Evolutionary conservation across 2,888 invertebrate genomes (phyloP), one percentile per base, ranked within the genome.

Genomic region (Lithophane socia): DNA sequence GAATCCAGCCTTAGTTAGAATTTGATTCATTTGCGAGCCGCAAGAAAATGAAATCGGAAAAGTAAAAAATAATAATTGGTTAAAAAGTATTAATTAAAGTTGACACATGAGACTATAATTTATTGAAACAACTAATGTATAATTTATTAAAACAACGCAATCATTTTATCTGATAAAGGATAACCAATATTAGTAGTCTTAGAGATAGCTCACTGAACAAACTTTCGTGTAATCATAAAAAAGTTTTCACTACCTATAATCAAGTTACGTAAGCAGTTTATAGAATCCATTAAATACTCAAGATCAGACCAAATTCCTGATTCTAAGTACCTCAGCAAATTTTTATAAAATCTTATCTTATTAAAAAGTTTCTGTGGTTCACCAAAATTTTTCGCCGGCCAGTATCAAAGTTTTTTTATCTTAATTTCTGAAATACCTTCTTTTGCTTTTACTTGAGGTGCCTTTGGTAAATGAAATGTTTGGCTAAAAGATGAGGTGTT

Each of bases 231-330:
- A 76, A 68, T 84, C 77, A 71, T 77, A 81, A 86, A 79, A 83
- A 85, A 85, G 68, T 79, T 86, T 75, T 72, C 58, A 84, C 80
- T 83, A 85, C 64, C 77, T 77, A 78, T 88, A 87, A 88, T 85
- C 85, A 82, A 87, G 82, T 89, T 87, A 78, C 83, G 85, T 88
- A 88, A 91, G 89, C 88, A 89, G 88, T 89, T 91, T 90, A 87
- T 85, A 77, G 76, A 86, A 89, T 91, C 91, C 90, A 91, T 91
- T 91, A 91, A 89, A 88, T 86, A 87, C 88, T 87, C 79, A 79
- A 87, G 87, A 87, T 86, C 89, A 87, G 84, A 87, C 80, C 84
- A 88, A 88, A 85, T 88, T 84, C 85, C 77, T 84, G 85, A 87
- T 89, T 78, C 77, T 88, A 83, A 86, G 87, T 86, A 80, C 44